phyloP scores from a whole-genome alignment of 2,888 invertebrate genomes.

The Oscheius onirici region DNA sequence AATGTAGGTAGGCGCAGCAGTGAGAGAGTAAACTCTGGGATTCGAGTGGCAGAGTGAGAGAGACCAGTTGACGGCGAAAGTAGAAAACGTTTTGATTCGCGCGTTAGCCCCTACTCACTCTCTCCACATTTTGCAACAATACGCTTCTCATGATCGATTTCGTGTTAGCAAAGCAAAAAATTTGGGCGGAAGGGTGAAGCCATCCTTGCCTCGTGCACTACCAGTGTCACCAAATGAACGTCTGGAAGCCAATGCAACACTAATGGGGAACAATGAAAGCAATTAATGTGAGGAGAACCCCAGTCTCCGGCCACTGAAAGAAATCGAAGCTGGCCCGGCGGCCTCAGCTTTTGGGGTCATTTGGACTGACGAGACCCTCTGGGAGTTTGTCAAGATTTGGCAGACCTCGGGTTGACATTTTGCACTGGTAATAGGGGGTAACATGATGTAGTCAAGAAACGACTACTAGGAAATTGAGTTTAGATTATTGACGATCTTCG shows the following conservation, averaged over 20 bases:
- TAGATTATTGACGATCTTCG: too few relatives aligned
- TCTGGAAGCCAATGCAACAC: conserved; percentile 28
- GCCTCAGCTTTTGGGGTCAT: background rate
- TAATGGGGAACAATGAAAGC: conserved; percentile 31
- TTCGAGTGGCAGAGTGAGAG: conserved; percentile 19
- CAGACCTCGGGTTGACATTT: conserved; percentile 7
- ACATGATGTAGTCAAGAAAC: too few relatives aligned
- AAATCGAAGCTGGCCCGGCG: conserved; percentile 15
- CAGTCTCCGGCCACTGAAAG: conserved; percentile 2
- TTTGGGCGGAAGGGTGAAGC: background rate
- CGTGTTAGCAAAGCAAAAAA: conserved; percentile 28
- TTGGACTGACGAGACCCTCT: conserved; percentile 13
- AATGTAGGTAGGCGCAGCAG: conserved; percentile 18
- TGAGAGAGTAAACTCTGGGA: conserved; percentile 28
- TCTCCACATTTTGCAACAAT: conserved; percentile 14
- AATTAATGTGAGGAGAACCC: conserved; percentile 20
- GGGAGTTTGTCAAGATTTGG: conserved; percentile 14
- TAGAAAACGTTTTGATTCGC: conserved; percentile 31
- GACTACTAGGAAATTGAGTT: too few relatives aligned
- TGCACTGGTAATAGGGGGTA: background rate
- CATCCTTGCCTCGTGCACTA: conserved; percentile 6
- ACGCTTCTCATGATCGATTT: conserved; percentile 29
- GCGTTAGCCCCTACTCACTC: conserved; percentile 11
- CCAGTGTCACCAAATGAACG: conserved; percentile 20
- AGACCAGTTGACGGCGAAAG: conserved; percentile 31